Evolutionary conservation across 1,140 invertebrate genomes (phyloP).

Genomic region (Papilio machaon): DNA sequence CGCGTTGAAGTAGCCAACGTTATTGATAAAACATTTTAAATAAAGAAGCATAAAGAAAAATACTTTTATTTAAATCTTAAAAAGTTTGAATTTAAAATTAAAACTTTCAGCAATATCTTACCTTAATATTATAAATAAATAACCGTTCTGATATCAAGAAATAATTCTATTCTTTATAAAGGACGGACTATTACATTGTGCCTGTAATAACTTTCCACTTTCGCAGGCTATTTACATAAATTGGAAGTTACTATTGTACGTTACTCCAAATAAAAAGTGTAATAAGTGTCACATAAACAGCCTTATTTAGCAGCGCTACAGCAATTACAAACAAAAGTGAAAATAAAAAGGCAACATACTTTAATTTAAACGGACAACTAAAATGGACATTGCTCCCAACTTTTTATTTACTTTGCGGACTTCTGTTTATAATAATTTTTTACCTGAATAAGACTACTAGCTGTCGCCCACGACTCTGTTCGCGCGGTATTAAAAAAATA

Average conservation of each 20-base stretch:
- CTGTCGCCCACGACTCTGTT: too few relatives aligned
- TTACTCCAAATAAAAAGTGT: conserved; percentile 36
- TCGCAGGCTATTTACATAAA: conserved; percentile 33
- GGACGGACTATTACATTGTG: not conserved
- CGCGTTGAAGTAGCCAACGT: not conserved
- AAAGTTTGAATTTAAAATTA: not conserved
- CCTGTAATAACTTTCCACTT: conserved; percentile 32
- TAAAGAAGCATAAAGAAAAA: not conserved
- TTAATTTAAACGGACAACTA: conserved; percentile 10
- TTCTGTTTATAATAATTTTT: not conserved
- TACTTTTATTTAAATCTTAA: not conserved
- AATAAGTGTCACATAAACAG: conserved; percentile 36
- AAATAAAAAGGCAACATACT: not conserved
- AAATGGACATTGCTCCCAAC: not conserved
- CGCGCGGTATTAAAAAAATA: too few relatives aligned
- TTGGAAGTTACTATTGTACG: conserved; percentile 33
- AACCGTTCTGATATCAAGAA: not conserved
- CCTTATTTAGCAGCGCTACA: conserved; percentile 30
- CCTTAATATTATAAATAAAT: not conserved
- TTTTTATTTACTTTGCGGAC: not conserved
- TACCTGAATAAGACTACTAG: too few relatives aligned
- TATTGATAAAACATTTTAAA: conserved; percentile 7
- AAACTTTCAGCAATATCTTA: not conserved
- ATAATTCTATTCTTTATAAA: not conserved
- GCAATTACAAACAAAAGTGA: conserved; percentile 28